These are phyloP conservation scores for Sebastes goodei DNA, from an alignment of 2,797 vertebrate species.

Conservation along the genomic window DNA sequence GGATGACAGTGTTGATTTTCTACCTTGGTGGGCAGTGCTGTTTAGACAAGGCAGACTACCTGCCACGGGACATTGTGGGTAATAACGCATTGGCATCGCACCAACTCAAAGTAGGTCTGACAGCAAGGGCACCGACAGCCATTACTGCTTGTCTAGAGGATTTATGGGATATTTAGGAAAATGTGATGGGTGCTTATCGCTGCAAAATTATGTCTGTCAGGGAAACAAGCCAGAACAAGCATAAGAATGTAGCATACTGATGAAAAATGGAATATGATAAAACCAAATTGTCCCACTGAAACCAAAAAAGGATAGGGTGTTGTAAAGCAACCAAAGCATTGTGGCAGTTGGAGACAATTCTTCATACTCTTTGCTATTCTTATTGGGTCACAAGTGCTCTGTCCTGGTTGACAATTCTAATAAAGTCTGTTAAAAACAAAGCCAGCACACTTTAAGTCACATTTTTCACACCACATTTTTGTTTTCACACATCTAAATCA, in stretches of 20 bases:
- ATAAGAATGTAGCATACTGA: constrained; percentile 7
- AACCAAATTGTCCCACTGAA: background rate
- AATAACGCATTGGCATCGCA: constrained; percentile 58
- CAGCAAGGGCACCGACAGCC: constrained; percentile 71
- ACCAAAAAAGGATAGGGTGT: background rate
- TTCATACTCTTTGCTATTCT: background rate
- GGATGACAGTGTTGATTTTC: constrained; percentile 72
- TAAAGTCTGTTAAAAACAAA: constrained; percentile 1
- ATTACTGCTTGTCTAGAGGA: constrained; percentile 78
- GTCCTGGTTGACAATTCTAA: constrained; percentile 5
- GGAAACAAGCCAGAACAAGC: constrained; percentile 12
- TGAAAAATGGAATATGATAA: constrained; percentile 17
- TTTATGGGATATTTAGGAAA: constrained; percentile 76
- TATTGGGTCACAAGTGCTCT: background rate
- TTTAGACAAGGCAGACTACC: constrained; percentile 67
- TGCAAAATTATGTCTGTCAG: constrained; percentile 55
- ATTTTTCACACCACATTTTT: constrained; percentile 1
- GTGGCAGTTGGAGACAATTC: background rate
- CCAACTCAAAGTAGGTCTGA: constrained; percentile 74
- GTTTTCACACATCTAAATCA: background rate
- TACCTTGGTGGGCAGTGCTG: constrained; percentile 62
- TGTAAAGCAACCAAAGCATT: background rate
- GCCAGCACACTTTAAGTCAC: background rate
- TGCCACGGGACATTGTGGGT: constrained; percentile 65
- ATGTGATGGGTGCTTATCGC: constrained; percentile 69